Evolutionary conservation across 1,140 invertebrate species (phyloP).

Genomic region (Scaptomyza pallida): DNA sequence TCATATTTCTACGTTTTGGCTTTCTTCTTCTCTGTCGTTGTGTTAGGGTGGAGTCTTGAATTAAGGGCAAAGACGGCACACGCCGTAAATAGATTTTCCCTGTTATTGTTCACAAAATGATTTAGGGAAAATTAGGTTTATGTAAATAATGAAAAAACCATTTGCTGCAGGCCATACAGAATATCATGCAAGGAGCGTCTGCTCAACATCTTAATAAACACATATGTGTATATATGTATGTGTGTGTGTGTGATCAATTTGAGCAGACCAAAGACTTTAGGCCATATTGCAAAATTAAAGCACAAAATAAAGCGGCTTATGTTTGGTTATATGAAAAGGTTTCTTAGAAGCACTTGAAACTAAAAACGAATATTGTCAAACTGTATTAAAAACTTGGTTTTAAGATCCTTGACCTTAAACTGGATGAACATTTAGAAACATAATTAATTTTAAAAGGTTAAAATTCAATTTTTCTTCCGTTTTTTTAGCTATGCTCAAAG

Average conservation of each 20-base stretch:
- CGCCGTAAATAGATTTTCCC: constrained; percentile 77
- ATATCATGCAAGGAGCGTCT: constrained; percentile 32
- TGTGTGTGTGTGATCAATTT: constrained; percentile 62
- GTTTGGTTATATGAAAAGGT: too few species aligned
- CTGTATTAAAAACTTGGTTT: too few species aligned
- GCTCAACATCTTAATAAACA: background rate
- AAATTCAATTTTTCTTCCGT: too few species aligned
- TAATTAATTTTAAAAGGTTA: background rate
- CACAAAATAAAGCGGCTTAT: too few species aligned
- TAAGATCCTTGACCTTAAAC: too few species aligned
- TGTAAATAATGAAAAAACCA: constrained; percentile 77
- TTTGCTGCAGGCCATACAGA: constrained; percentile 59
- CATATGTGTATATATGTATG: background rate
- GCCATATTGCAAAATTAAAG: constrained; percentile 56
- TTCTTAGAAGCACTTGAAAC: background rate
- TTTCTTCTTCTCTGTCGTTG: constrained; percentile 26
- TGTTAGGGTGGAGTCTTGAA: constrained; percentile 16
- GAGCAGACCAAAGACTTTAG: constrained; percentile 37
- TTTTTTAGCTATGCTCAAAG: too few species aligned
- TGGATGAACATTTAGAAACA: background rate
- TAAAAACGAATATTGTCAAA: background rate
- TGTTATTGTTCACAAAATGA: constrained; percentile 82
- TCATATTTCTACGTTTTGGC: constrained; percentile 10
- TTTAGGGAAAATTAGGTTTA: constrained; percentile 83
- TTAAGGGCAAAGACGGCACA: constrained; percentile 43